A percentile compares a stretch with the other conserved stretches of the same genome.
These are phyloP conservation scores for Eledona agricola DNA, from an alignment of 2,888 invertebrate genomes.

Conservation along the genomic window DNA sequence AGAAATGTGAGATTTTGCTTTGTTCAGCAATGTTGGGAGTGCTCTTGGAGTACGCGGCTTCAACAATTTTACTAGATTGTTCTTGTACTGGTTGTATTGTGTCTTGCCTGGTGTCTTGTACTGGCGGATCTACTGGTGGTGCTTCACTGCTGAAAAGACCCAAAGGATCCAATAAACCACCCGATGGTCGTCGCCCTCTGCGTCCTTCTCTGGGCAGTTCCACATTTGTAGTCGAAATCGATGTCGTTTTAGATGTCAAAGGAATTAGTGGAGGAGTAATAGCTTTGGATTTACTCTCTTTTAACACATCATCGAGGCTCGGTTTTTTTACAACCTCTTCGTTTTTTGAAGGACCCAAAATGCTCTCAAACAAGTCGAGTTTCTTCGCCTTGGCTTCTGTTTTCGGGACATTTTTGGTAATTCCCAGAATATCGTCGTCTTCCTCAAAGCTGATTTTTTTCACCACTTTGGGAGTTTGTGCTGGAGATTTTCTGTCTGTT, in stretches of 20 bases:
- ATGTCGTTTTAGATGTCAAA: constrained; percentile 29
- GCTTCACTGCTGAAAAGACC: constrained; percentile 60
- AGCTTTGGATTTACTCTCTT: constrained; percentile 49
- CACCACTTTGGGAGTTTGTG: constrained; percentile 24
- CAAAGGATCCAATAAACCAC: constrained; percentile 66
- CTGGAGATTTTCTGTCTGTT: constrained; percentile 24
- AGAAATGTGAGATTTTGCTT: constrained; percentile 12
- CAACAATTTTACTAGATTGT: constrained; percentile 4
- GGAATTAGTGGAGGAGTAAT: constrained; percentile 20
- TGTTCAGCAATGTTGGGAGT: constrained; percentile 32
- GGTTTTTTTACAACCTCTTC: constrained; percentile 47
- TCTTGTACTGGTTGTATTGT: background rate
- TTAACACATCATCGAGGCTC: constrained; percentile 56
- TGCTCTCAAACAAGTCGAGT: constrained; percentile 55
- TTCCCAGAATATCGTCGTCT: constrained; percentile 55
- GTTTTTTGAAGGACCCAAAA: constrained; percentile 49
- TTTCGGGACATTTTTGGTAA: constrained; percentile 40
- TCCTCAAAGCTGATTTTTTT: constrained; percentile 56
- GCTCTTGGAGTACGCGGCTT: constrained; percentile 46
- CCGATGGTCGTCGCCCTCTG: constrained; percentile 49
- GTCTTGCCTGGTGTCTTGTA: no score
- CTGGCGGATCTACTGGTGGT: constrained; percentile 9
- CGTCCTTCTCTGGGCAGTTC: constrained; percentile 50
- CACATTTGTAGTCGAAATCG: constrained; percentile 26
- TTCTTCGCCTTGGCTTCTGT: constrained; percentile 45